Conservation (phyloP, 2,797 vertebrate genomes). For the Parotocinclus haroldoi region DNA sequence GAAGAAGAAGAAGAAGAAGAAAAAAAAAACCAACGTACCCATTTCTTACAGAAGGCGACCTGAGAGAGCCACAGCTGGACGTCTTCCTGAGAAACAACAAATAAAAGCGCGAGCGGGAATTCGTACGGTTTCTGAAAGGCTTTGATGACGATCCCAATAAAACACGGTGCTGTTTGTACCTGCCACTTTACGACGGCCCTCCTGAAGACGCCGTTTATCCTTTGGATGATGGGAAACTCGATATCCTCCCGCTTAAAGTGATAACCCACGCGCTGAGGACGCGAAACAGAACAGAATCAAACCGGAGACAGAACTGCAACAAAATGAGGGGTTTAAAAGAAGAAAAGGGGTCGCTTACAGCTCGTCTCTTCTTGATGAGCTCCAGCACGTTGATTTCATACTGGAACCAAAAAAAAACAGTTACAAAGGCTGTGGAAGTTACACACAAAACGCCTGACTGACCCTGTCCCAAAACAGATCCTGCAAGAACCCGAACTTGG, state of each 20-base stretch:
- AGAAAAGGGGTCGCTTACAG: slow-evolving; percentile 72
- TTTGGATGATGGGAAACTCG: slow-evolving; percentile 80
- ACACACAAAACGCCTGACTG: no score
- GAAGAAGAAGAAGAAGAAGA: no score
- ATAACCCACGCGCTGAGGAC: slow-evolving; percentile 82
- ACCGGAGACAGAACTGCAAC: no score
- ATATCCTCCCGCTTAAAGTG: slow-evolving; percentile 92
- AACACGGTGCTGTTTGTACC: slow-evolving; percentile 58
- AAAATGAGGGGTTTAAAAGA: no score
- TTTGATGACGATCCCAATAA: neutral
- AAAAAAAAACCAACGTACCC: slow-evolving; percentile 74
- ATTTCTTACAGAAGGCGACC: slow-evolving; percentile 93
- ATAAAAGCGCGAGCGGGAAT: neutral
- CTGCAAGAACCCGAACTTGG: no score
- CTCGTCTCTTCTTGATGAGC: slow-evolving; percentile 88
- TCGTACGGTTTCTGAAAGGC: no score
- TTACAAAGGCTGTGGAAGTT: no score
- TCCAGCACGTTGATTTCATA: slow-evolving; percentile 94
- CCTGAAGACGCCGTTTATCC: slow-evolving; percentile 83
- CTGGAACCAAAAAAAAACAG: slow-evolving; percentile 58
- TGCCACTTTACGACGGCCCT: slow-evolving; percentile 92
- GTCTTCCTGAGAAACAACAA: slow-evolving; percentile 73
- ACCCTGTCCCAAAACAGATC: no score
- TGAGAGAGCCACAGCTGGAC: slow-evolving; percentile 94
- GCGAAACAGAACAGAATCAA: neutral